These are phyloP conservation scores for Temnothorax ravouxi DNA, from an alignment of 2,888 invertebrate species.

Conservation along the genomic window DNA sequence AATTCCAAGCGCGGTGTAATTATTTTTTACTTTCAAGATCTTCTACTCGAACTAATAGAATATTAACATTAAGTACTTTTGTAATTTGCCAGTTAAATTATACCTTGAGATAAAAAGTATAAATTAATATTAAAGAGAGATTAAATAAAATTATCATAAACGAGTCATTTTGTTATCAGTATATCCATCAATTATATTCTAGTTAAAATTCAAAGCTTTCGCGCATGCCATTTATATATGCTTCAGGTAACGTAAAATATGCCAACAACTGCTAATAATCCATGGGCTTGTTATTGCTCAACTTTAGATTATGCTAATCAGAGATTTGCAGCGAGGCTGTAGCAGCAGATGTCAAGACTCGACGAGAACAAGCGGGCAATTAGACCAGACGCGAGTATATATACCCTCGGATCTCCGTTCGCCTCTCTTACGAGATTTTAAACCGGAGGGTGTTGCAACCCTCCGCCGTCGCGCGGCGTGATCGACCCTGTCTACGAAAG, in stretches of 20 bases:
- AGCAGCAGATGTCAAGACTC: slow-evolving; percentile 37
- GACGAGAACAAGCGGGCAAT: slow-evolving; percentile 54
- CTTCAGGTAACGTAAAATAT: not conserved
- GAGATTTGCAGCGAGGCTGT: slow-evolving; percentile 29
- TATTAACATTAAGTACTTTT: slow-evolving; percentile 1
- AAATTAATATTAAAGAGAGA: slow-evolving; percentile 19
- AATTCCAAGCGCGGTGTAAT: not conserved
- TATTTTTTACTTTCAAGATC: not conserved
- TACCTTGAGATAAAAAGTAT: not conserved
- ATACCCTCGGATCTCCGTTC: slow-evolving; percentile 48
- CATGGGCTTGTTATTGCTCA: not conserved
- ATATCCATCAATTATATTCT: not conserved
- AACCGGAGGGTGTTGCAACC: slow-evolving; percentile 52
- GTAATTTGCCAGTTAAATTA: not conserved
- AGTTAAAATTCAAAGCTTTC: slow-evolving; percentile 21
- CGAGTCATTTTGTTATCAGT: not conserved
- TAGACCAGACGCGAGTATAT: slow-evolving; percentile 54
- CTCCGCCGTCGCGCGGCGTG: slow-evolving; percentile 52
- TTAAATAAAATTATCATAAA: slow-evolving; percentile 7
- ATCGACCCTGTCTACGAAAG: slow-evolving; percentile 67
- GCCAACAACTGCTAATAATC: slow-evolving; percentile 13
- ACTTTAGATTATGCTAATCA: slow-evolving; percentile 30
- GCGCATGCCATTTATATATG: not conserved
- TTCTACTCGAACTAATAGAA: not conserved
- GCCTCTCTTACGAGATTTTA: slow-evolving; percentile 62